Evolutionary conservation across 1,140 invertebrate genomes (phyloP).

Genomic region (Listronotus oregonensis): DNA sequence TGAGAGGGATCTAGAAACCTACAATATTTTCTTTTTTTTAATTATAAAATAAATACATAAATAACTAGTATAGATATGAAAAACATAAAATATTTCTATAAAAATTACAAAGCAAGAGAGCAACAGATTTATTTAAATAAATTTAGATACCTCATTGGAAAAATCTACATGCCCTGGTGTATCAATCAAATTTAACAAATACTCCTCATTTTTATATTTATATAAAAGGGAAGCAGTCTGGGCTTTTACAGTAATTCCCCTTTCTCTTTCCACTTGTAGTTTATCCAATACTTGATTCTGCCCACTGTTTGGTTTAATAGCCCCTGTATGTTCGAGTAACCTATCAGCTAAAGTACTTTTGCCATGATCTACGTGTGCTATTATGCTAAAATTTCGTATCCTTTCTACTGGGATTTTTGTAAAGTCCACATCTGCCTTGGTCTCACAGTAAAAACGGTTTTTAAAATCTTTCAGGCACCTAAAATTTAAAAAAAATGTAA

Average conservation of each 20-base stretch:
- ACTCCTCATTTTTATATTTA: slow-evolving; percentile 66
- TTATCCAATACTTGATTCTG: slow-evolving; percentile 87
- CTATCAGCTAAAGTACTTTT: slow-evolving; percentile 96
- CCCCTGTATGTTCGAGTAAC: slow-evolving; percentile 87
- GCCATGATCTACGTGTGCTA: slow-evolving; percentile 97
- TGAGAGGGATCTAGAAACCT: slow-evolving; percentile 80
- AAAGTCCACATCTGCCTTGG: slow-evolving; percentile 39
- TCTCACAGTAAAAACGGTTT: background rate
- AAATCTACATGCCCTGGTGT: slow-evolving; percentile 99
- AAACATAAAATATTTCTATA: no score
- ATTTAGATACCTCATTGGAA: slow-evolving; percentile 82
- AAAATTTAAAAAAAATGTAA: no score
- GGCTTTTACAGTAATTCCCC: slow-evolving; percentile 98
- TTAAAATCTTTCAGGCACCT: background rate
- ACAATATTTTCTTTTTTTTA: slow-evolving; percentile 8
- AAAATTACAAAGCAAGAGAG: no score
- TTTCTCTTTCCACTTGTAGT: slow-evolving; percentile 86
- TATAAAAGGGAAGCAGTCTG: slow-evolving; percentile 93
- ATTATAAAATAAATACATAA: no score
- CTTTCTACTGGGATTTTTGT: slow-evolving; percentile 64
- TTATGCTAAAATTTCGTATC: slow-evolving; percentile 94
- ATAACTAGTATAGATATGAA: no score
- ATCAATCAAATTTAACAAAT: slow-evolving; percentile 96
- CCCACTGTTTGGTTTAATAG: slow-evolving; percentile 70
- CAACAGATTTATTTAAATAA: no score